Conservation (phyloP, 2,797 vertebrate species). For the Coregonus suidteri region DNA sequence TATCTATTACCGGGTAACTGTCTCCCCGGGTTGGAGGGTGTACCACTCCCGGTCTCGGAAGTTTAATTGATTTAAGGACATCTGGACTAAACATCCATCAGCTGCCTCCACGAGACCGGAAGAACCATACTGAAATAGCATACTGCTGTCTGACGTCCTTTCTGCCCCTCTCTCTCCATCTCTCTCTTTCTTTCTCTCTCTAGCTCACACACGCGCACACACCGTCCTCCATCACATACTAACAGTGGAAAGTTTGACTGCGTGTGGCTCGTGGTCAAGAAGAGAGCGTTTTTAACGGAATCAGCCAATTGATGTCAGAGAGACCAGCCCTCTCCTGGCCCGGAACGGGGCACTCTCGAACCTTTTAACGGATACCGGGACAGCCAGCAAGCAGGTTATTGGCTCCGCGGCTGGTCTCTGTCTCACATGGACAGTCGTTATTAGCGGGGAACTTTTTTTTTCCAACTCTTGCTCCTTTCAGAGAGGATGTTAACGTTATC, state of each 20-base stretch:
- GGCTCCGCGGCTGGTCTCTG: neutral
- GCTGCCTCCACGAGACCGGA: too few relatives aligned
- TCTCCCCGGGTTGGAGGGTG: neutral
- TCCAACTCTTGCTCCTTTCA: neutral
- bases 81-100: neutral
- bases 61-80: constrained; percentile 1
- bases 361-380: too few relatives aligned
- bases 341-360: too few relatives aligned
- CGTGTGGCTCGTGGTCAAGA: neutral
- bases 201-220: neutral
- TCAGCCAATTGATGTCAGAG: neutral
- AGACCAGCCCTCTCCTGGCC: too few relatives aligned
- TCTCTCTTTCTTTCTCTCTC: neutral
- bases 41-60: neutral
- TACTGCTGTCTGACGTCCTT: neutral
- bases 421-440: neutral
- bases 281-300: neutral
- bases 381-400: neutral
- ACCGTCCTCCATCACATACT: neutral
- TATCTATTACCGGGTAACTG: neutral
- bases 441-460: neutral
- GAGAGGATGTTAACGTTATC: neutral
- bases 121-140: neutral
- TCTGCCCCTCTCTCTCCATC: too few relatives aligned
- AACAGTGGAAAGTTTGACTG: neutral